Conservation (phyloP, 2,113 vertebrate genomes). For the Halichoeres trimaculatus region DNA sequence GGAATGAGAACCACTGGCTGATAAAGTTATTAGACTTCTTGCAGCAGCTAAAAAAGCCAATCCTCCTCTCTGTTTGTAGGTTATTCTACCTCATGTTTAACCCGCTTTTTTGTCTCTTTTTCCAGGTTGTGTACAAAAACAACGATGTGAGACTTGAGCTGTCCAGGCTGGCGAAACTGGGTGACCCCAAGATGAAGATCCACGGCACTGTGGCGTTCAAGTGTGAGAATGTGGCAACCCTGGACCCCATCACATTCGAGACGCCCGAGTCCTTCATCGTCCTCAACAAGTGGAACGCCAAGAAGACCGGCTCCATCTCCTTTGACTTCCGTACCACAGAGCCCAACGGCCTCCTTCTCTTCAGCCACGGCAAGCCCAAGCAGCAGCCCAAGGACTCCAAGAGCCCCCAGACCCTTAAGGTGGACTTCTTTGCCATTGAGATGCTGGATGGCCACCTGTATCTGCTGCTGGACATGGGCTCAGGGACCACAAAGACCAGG, state of each 20-base stretch:
- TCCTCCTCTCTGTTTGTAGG: background rate
- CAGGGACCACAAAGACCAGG: conserved; percentile 96
- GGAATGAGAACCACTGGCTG: too few species aligned
- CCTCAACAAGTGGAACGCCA: conserved; percentile 97
- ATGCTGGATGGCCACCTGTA: conserved; percentile 98
- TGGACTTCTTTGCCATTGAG: conserved; percentile 98
- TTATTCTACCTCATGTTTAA: background rate
- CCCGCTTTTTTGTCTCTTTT: conserved; percentile 15
- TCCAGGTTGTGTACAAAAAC: conserved; percentile 98
- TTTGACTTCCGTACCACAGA: conserved; percentile 99
- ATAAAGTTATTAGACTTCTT: background rate
- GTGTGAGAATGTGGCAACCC: conserved; percentile 96
- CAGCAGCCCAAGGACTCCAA: conserved; percentile 94
- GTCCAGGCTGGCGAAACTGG: conserved; percentile 94
- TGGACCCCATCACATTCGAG: conserved; percentile 98
- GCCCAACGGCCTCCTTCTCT: conserved; percentile 96
- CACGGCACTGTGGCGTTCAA: conserved; percentile 98
- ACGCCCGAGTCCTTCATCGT: conserved; percentile 96
- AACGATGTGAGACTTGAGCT: conserved; percentile 96
- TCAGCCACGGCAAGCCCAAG: conserved; percentile 95
- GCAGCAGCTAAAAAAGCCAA: background rate
- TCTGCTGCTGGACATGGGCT: conserved; percentile 96
- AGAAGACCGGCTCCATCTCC: conserved; percentile 98
- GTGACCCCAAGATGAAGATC: conserved; percentile 95
- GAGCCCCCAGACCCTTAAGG: conserved; percentile 92